phyloP scores from a whole-genome alignment of 2,888 invertebrate species.

The Acanthosoma haemorrhoidale region DNA sequence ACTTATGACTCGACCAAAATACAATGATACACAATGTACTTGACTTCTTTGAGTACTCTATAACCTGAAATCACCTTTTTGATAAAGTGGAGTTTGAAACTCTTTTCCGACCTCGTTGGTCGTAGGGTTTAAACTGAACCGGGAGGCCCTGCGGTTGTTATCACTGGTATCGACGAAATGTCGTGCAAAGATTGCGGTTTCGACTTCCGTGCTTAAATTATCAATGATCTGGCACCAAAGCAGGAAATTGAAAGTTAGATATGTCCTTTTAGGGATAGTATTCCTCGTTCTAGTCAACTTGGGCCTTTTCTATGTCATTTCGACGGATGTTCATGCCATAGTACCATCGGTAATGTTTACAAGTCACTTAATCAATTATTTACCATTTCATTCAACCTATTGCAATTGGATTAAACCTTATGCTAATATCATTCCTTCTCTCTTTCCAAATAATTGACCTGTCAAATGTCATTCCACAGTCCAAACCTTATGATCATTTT shows the following conservation, averaged over 20 bases:
- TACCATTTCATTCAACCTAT: too few species aligned
- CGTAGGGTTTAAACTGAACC: background rate
- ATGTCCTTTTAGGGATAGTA: constrained; percentile 17
- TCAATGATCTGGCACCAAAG: background rate
- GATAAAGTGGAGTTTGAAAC: background rate
- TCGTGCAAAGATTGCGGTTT: background rate
- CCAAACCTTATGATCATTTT: too few species aligned
- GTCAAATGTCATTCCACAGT: too few species aligned
- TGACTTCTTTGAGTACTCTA: too few species aligned
- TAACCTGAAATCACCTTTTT: too few species aligned
- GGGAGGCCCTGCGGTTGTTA: background rate
- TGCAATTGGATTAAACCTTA: too few species aligned
- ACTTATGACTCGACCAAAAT: too few species aligned
- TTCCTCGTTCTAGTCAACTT: background rate
- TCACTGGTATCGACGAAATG: background rate
- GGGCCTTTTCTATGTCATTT: constrained; percentile 10
- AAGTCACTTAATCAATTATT: background rate
- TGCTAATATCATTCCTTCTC: too few species aligned
- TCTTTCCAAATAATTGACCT: too few species aligned
- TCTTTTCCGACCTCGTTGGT: too few species aligned
- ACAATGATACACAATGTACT: too few species aligned
- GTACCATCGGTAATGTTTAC: background rate
- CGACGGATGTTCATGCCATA: background rate
- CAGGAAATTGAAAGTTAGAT: constrained; percentile 15
- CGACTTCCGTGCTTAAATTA: background rate